Base-by-base conservation (phyloP, 1,140 invertebrate species). In the Trichoplusia ni region DNA sequence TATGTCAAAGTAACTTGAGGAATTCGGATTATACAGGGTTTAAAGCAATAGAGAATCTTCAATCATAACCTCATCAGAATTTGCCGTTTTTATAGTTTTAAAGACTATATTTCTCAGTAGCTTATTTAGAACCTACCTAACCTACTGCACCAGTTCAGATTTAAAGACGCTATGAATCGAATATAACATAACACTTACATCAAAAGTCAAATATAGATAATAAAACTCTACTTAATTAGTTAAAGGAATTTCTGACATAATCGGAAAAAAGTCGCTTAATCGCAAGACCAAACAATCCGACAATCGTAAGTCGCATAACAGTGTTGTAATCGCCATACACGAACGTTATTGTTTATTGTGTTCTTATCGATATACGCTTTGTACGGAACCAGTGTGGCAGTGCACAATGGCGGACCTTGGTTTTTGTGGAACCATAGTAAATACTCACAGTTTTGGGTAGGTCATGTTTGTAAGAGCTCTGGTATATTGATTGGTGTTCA, bases 301-400 rank as follows among this genome's bases (percentile, higher is more conserved):
- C 49, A 54, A 53, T 64, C 75, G 77, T 58, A 27, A 58, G 79
- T 77, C 77, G 72, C 77, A 78, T 77, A 80, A 70, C 67, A 65
- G 69, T 75, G 76, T 69, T 44, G 64, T 85, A 81, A 47, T 85
- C 78, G 82, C 84, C 84, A 86, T 56, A 75, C 76, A 65, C 67
- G 79, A 75, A 72, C 83, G 85, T 88, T 88, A 88, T 88, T 88
- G 85, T 88, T 86, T 86, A 88, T 88, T 88, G 85, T 88, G 67
- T 88, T 88, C 83, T 86, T 88, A 88, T 88, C 83, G 78, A 86
- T 84, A 71, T 58, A 66, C 60, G 75, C 84, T 84, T 81, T 82
- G 71, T 71, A 72, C 71, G 71, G 77, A 80, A 76, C 80, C 75
- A 67, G 64, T 71, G 71, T 66, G 70, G 67, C 54, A 49, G 46